Conservation (phyloP, 1,140 invertebrate species). For the Bombus picipes region DNA sequence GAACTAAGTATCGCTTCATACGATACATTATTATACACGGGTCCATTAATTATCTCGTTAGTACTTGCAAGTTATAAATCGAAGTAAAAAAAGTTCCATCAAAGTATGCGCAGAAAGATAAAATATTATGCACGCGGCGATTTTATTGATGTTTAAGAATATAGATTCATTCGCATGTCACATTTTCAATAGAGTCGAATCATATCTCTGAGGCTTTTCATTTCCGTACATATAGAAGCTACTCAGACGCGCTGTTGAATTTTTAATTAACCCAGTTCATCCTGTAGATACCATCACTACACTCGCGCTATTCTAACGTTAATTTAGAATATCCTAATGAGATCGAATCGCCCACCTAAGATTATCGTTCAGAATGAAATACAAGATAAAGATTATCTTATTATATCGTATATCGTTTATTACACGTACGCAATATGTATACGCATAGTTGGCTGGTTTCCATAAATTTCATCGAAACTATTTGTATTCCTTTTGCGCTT, state of each 20-base stretch:
- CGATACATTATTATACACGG: not conserved
- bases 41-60: not conserved
- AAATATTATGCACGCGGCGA: no score
- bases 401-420: not conserved
- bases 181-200: not conserved
- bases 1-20: not conserved
- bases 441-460: not conserved
- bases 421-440: no score
- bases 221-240: not conserved
- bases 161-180: not conserved
- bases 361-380: not conserved
- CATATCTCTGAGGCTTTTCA: not conserved
- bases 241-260: conserved; percentile 13
- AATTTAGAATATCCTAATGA: conserved; percentile 29
- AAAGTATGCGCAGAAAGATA: not conserved
- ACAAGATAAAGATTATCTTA: not conserved
- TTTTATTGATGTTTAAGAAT: not conserved
- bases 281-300: no score
- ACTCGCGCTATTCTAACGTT: not conserved
- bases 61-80: not conserved
- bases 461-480: not conserved
- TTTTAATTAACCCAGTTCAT: conserved; percentile 43
- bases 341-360: conserved; percentile 14
- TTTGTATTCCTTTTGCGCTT: not conserved
- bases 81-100: not conserved